A percentile compares a stretch with the other conserved stretches of the same genome.
Conservation (phyloP, 1,140 invertebrate species). For the Drosophila subpulchrella region DNA sequence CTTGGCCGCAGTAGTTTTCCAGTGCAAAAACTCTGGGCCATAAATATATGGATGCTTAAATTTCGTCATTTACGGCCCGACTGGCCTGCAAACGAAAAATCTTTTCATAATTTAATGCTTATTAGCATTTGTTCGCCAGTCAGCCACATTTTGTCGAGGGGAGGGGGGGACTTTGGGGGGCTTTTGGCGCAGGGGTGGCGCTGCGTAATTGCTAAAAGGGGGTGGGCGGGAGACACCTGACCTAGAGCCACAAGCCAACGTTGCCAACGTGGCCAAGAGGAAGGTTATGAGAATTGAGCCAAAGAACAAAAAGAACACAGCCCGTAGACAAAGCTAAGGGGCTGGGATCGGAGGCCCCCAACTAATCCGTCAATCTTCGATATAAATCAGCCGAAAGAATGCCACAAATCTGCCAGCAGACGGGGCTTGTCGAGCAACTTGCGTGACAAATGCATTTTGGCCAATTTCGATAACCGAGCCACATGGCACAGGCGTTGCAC, state of each 20-base stretch:
- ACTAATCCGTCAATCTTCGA: constrained; percentile 47
- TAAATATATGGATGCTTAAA: constrained; percentile 82
- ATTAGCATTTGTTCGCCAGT: constrained; percentile 70
- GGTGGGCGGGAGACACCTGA: constrained; percentile 1
- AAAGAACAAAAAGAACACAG: constrained; percentile 12
- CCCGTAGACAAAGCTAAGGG: neutral
- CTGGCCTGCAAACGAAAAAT: constrained; percentile 72
- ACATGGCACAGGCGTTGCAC: constrained; percentile 2
- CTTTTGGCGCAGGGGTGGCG: neutral
- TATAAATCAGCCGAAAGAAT: constrained; percentile 56
- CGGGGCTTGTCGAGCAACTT: constrained; percentile 2
- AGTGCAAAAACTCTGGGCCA: constrained; percentile 82
- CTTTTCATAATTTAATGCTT: constrained; percentile 82
- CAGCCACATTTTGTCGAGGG: neutral
- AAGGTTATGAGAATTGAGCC: constrained; percentile 21
- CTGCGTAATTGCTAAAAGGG: constrained; percentile 21
- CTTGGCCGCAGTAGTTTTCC: constrained; percentile 56
- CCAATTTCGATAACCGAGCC: constrained; percentile 13
- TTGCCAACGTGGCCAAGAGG: constrained; percentile 12
- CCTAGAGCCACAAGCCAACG: constrained; percentile 19
- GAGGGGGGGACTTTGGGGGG: neutral
- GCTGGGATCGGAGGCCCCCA: neutral
- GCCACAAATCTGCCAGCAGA: constrained; percentile 30
- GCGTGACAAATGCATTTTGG: constrained; percentile 50
- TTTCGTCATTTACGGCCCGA: constrained; percentile 77